These are phyloP conservation scores for Brachypodius melanocephalos DNA, from an alignment of 2,113 vertebrate species.

Conservation along the genomic window DNA sequence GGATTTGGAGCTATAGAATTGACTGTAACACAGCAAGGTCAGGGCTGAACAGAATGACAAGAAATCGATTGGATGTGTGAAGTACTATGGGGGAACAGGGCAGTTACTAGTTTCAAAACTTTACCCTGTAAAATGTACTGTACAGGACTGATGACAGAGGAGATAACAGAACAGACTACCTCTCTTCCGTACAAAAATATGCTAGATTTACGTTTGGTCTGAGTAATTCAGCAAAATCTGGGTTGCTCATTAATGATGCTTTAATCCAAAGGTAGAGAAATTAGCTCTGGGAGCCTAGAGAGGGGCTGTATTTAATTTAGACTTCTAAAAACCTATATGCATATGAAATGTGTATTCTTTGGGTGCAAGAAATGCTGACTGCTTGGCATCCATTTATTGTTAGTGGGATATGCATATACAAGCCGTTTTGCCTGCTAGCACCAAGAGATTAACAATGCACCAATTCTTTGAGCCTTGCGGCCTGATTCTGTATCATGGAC, in stretches of 20 bases:
- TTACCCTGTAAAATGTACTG: slow-evolving; percentile 26
- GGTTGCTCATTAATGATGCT: neutral
- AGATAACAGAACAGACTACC: neutral
- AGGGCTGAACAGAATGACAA: slow-evolving; percentile 34
- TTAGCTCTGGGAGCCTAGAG: neutral
- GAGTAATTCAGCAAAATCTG: neutral
- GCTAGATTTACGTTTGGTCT: neutral
- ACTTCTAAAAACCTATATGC: neutral
- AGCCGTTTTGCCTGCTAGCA: neutral
- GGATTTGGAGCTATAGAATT: slow-evolving; percentile 8
- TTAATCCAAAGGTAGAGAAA: neutral
- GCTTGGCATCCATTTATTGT: neutral
- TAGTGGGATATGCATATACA: neutral
- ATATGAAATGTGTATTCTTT: neutral
- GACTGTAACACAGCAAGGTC: slow-evolving; percentile 39
- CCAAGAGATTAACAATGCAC: slow-evolving; percentile 31
- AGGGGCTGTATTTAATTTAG: neutral
- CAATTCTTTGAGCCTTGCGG: slow-evolving; percentile 40
- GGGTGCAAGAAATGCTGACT: neutral
- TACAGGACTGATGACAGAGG: neutral
- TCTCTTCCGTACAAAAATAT: neutral
- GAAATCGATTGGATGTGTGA: slow-evolving; percentile 12
- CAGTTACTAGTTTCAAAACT: slow-evolving; percentile 50
- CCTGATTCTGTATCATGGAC: slow-evolving; percentile 25
- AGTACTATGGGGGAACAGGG: slow-evolving; percentile 7